Evolutionary conservation across 2,113 vertebrate genomes (phyloP).

Genomic region (Murina feae): DNA sequence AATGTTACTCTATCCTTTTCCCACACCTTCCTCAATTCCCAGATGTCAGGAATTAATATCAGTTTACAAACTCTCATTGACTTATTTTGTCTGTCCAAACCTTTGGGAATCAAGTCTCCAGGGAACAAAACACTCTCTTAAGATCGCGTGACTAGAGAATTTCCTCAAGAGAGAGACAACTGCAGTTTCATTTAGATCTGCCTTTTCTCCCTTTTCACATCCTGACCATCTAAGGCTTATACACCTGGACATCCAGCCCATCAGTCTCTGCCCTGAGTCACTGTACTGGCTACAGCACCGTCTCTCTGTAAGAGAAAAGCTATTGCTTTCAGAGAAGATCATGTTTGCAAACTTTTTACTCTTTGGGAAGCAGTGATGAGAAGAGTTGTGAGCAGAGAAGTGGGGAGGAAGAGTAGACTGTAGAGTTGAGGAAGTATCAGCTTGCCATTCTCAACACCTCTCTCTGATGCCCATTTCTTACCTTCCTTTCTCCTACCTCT

Average conservation of each 20-base stretch:
- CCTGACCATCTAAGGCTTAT: background rate
- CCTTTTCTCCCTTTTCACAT: background rate
- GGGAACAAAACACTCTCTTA: background rate
- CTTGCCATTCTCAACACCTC: background rate
- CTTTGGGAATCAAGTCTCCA: background rate
- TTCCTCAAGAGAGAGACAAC: background rate
- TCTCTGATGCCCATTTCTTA: background rate
- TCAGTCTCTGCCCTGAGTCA: background rate
- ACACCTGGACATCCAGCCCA: rapidly evolving
- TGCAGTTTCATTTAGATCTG: background rate
- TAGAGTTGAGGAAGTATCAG: background rate
- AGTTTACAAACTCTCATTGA: background rate
- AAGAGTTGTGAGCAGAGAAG: background rate
- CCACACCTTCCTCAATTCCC: background rate
- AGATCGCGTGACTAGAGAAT: background rate
- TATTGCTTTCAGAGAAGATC: background rate
- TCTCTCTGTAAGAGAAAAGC: background rate
- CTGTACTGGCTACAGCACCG: background rate
- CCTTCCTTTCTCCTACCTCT: background rate
- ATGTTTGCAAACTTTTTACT: background rate
- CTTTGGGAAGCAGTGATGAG: background rate
- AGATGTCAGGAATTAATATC: background rate
- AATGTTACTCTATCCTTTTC: background rate
- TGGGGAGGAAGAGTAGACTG: background rate
- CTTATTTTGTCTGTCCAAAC: background rate